A percentile compares a stretch with the other conserved stretches of the same genome.
These are phyloP conservation scores for Cosmia pyralina DNA, from an alignment of 2,888 invertebrate species.

Conservation along the genomic window DNA sequence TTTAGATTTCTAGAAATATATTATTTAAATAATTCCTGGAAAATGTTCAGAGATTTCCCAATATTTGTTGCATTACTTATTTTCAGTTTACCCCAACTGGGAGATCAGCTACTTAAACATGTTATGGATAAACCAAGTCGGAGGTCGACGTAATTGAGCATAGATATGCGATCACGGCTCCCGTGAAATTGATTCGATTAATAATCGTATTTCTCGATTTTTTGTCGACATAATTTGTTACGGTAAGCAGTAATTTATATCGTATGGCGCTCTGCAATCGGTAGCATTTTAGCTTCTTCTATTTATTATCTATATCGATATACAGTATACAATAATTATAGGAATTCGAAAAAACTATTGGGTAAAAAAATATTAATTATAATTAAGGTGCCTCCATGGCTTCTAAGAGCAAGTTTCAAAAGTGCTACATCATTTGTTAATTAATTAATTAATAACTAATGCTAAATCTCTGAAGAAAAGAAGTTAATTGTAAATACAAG, in stretches of 20 bases:
- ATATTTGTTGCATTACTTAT: background rate
- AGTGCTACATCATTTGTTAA: constrained; percentile 27
- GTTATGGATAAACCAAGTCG: constrained; percentile 61
- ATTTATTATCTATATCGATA: constrained; percentile 59
- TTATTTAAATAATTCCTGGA: background rate
- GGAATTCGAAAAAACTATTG: constrained; percentile 32
- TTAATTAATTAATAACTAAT: constrained; percentile 15
- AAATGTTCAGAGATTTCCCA: background rate
- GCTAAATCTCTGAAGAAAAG: constrained; percentile 18
- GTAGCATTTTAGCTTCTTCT: constrained; percentile 58
- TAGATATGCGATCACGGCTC: constrained; percentile 75
- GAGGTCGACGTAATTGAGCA: constrained; percentile 73
- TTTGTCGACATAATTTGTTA: constrained; percentile 72
- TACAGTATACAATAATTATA: constrained; percentile 49
- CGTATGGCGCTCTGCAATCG: constrained; percentile 63
- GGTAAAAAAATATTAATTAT: constrained; percentile 27
- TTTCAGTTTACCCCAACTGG: constrained; percentile 13
- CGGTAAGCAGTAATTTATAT: constrained; percentile 74
- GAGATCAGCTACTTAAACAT: constrained; percentile 15
- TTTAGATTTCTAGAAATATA: background rate
- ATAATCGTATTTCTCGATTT: constrained; percentile 78
- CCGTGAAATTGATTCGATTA: constrained; percentile 80
- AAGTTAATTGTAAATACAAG: constrained; percentile 12
- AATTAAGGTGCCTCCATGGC: constrained; percentile 21
- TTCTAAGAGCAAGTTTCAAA: constrained; percentile 2